These are phyloP conservation scores for Glossophaga mutica DNA, from an alignment of 2,797 vertebrate genomes.

Conservation along the genomic window DNA sequence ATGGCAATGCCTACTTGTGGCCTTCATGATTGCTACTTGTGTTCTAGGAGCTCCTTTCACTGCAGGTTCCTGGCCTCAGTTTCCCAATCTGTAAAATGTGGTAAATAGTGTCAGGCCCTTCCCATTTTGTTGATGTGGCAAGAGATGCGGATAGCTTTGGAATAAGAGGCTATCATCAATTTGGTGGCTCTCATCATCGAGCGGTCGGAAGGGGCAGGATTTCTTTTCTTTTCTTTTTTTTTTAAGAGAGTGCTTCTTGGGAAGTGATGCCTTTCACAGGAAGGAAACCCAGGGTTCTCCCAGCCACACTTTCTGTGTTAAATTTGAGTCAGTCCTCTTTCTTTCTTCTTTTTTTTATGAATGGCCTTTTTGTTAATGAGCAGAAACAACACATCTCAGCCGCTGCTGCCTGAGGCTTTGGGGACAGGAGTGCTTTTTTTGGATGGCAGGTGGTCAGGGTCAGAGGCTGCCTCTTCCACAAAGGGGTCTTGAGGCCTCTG, in stretches of 20 bases:
- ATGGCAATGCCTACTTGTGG: neutral
- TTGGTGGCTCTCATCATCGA: neutral
- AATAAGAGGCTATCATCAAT: conserved; percentile 4
- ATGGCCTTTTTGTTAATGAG: conserved; percentile 66
- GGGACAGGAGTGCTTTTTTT: conserved; percentile 64
- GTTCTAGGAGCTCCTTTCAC: neutral
- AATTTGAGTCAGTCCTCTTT: conserved; percentile 52
- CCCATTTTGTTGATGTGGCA: conserved; percentile 12
- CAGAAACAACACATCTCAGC: conserved; percentile 54
- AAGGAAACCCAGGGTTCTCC: conserved; percentile 54
- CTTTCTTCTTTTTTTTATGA: conserved; percentile 41
- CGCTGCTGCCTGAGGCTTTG: neutral
- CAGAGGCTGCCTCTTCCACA: conserved; percentile 44
- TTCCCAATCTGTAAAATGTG: conserved; percentile 24
- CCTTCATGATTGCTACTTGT: neutral
- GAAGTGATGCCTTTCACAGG: conserved; percentile 37
- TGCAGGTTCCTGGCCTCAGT: conserved; percentile 23
- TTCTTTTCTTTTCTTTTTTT: conserved; percentile 15
- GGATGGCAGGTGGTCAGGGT: conserved; percentile 64
- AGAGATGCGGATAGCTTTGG: neutral
- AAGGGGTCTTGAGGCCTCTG: conserved; percentile 62
- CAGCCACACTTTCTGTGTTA: conserved; percentile 61
- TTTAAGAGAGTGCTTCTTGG: conserved; percentile 30
- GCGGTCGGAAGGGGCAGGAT: neutral
- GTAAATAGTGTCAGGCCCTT: neutral